Evolutionary conservation across 2,113 vertebrate species (phyloP).

Genomic region (Silurus meridionalis): DNA sequence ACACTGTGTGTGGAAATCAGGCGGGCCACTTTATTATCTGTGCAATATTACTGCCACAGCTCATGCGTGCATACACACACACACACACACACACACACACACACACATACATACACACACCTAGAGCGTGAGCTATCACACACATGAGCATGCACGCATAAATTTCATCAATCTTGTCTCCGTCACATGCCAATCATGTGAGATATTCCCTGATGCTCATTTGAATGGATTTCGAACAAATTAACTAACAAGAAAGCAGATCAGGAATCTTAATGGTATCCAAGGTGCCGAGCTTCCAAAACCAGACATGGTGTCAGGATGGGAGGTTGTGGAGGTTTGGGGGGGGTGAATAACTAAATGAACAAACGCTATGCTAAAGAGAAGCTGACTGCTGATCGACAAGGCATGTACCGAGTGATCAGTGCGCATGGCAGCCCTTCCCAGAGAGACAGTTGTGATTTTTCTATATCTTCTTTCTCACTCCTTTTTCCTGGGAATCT

Average conservation of each 20-base stretch:
- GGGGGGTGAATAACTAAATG: slow-evolving; percentile 50
- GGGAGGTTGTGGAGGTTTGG: background rate
- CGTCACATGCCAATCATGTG: background rate
- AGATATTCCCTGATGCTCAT: slow-evolving; percentile 41
- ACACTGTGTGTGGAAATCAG: slow-evolving; percentile 50
- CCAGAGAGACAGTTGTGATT: slow-evolving; percentile 30
- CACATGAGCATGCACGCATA: slow-evolving; percentile 25
- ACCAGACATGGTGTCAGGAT: background rate
- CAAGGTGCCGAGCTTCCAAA: slow-evolving; percentile 28
- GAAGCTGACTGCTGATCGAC: slow-evolving; percentile 29
- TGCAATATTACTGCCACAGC: slow-evolving; percentile 40
- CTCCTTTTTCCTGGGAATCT: slow-evolving; percentile 58
- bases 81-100: slow-evolving; percentile 1
- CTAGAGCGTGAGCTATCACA: background rate
- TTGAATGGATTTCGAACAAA: slow-evolving; percentile 46
- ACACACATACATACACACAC: slow-evolving; percentile 26
- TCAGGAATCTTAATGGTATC: slow-evolving; percentile 53
- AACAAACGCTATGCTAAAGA: slow-evolving; percentile 49
- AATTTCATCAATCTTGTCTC: slow-evolving; percentile 14
- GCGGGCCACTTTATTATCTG: slow-evolving; percentile 52
- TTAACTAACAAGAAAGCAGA: slow-evolving; percentile 47
- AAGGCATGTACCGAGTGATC: slow-evolving; percentile 38
- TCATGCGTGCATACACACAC: slow-evolving; percentile 3
- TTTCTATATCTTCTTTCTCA: slow-evolving; percentile 21
- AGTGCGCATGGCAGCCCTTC: slow-evolving; percentile 39